These are phyloP conservation scores for Plemyria rubiginata DNA, from an alignment of 2,888 invertebrate species.

Conservation along the genomic window DNA sequence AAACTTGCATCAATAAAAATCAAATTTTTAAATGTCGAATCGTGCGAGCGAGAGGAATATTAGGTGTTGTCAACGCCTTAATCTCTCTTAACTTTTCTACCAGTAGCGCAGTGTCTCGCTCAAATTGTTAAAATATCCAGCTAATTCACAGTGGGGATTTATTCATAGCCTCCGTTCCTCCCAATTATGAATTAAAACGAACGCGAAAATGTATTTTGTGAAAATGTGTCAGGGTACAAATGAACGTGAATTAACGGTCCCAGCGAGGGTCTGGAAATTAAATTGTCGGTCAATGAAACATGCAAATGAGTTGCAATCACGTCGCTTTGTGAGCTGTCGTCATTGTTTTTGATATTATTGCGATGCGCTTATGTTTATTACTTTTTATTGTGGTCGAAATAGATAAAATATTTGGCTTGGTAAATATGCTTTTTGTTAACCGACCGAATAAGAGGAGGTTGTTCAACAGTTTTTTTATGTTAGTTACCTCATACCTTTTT, in stretches of 20 bases:
- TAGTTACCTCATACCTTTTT: too few species aligned
- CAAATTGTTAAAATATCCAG: constrained; percentile 15
- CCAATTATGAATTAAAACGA: constrained; percentile 53
- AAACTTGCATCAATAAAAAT: too few species aligned
- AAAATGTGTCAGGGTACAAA: constrained; percentile 54
- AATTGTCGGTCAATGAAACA: constrained; percentile 78
- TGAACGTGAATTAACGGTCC: constrained; percentile 61
- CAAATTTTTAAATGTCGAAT: too few species aligned
- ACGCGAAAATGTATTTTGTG: constrained; percentile 47
- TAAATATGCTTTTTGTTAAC: too few species aligned
- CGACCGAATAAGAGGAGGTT: too few species aligned
- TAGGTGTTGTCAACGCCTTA: too few species aligned
- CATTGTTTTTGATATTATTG: constrained; percentile 62
- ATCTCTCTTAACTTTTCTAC: not conserved
- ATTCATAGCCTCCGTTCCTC: constrained; percentile 39
- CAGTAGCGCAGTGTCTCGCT: not conserved
- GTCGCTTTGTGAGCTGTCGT: constrained; percentile 62
- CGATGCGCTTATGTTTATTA: constrained; percentile 23
- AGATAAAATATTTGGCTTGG: not conserved
- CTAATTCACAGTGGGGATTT: constrained; percentile 27
- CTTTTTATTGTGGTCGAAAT: constrained; percentile 4
- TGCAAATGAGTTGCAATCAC: constrained; percentile 79
- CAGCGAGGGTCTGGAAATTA: constrained; percentile 63
- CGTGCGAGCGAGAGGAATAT: too few species aligned
- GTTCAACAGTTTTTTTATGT: too few species aligned